phyloP scores from a whole-genome alignment of 2,888 invertebrate genomes.

The Chromoteleia sp. region DNA sequence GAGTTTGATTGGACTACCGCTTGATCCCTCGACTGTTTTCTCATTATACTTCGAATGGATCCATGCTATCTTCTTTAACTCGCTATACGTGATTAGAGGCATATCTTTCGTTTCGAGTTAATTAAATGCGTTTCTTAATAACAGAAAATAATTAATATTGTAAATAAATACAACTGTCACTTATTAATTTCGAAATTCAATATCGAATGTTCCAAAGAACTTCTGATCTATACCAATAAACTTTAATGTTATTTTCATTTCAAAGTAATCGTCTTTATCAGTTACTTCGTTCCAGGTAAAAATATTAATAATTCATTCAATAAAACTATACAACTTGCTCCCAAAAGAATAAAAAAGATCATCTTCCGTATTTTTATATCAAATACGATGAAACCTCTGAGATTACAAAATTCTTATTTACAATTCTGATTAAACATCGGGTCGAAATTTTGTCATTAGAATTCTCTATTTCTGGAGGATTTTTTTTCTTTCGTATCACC shows the following conservation, averaged over 20 bases:
- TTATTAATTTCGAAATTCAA: not conserved
- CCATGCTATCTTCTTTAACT: slow-evolving; percentile 51
- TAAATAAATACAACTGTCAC: not conserved
- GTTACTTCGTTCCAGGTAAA: too few relatives aligned
- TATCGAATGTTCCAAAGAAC: too few relatives aligned
- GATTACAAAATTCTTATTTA: slow-evolving; percentile 5
- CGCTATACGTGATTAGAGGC: slow-evolving; percentile 23
- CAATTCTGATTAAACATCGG: slow-evolving; percentile 13
- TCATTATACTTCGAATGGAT: slow-evolving; percentile 37
- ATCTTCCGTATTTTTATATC: too few relatives aligned
- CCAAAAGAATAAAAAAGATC: too few relatives aligned
- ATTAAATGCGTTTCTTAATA: slow-evolving; percentile 17
- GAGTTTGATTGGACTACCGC: slow-evolving; percentile 46
- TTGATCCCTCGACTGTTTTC: slow-evolving; percentile 53
- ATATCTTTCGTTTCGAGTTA: slow-evolving; percentile 10
- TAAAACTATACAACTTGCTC: too few relatives aligned
- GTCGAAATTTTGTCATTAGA: not conserved
- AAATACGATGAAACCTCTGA: not conserved
- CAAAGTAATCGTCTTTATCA: too few relatives aligned
- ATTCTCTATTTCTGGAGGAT: not conserved
- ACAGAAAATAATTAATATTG: not conserved
- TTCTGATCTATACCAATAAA: too few relatives aligned
- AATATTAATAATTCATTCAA: too few relatives aligned
- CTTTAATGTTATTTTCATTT: too few relatives aligned
- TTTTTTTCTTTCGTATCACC: slow-evolving; percentile 8